Evolutionary conservation across 2,888 invertebrate species (phyloP), one percentile per base, ranked within the genome.

Genomic region (Meiosimyza platycephala): DNA sequence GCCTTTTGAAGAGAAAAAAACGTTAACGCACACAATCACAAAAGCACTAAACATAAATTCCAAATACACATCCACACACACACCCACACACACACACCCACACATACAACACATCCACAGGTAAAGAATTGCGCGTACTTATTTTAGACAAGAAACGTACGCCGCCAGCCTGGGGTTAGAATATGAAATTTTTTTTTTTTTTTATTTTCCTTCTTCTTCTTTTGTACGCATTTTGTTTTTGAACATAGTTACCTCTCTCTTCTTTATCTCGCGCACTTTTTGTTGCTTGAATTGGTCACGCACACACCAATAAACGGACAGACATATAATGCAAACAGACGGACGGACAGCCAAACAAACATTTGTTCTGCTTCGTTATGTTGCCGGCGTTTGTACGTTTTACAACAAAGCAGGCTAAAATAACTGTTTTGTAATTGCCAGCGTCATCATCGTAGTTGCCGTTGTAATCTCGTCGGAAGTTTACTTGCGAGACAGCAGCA

Each of bases 281-380:
- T 52, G 77, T 79, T 79, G 78, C 75, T 76, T 75, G 73, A 71
- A 59, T 51, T 51, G 74, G 72, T 76, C 75, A 74, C 72, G 72
- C 57, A 71, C 59, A 22, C 22, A 28, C 74, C 73, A 76, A 73
- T 74, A 74, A 74, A 76, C 66, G 76, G 78, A 75, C 75, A 81
- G 76, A 75, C 77, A 80, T 72, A 72, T 72, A 71, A 55, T 67
- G 40, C 62, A 72, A n/a, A 60, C 16, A 22, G 48, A 59, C 59
- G 28, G 69, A 69, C 59, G 51, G 55, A 47, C 50, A 60, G 47
- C 40, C 63, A 47, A 40, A 63, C 6, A 12, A 57, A 15, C 28
- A 57, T 57, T 40, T 40, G 40, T 40, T 13, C 22, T 11, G 11
- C 28, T 12, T 57, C 22, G 57, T 13, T 22, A 22, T 28, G 57